These are phyloP conservation scores for Trogon melanurus DNA, from an alignment of 2,113 vertebrate genomes.

Conservation along the genomic window DNA sequence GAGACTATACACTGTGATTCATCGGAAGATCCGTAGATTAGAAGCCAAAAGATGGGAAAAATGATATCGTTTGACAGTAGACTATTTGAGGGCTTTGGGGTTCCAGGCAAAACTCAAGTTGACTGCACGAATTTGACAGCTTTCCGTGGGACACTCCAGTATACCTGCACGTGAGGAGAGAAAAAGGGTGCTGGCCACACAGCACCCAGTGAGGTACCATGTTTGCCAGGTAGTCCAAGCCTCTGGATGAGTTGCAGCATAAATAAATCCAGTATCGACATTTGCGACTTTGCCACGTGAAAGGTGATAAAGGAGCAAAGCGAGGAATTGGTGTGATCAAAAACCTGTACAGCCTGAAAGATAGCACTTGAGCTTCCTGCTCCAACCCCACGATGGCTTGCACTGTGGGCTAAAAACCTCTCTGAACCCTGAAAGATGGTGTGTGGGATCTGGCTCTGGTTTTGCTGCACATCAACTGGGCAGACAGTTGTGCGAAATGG, in stretches of 20 bases:
- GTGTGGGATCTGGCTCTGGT: conserved; percentile 86
- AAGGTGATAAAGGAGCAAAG: not conserved
- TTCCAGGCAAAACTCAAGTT: not conserved
- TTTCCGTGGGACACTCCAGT: not conserved
- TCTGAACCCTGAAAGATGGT: conserved; percentile 84
- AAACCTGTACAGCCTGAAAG: conserved; percentile 29
- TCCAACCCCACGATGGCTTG: conserved; percentile 84
- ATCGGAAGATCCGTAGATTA: not conserved
- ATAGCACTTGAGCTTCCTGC: conserved; percentile 87
- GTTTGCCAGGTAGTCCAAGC: not conserved
- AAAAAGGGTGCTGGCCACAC: not conserved
- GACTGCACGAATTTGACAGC: not conserved
- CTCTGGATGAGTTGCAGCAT: not conserved
- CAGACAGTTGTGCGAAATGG: conserved; percentile 86
- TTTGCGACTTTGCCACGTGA: not conserved
- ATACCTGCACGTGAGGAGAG: not conserved
- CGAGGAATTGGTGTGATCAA: not conserved
- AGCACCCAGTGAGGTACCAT: not conserved
- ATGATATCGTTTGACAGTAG: not conserved
- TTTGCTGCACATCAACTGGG: conserved; percentile 86
- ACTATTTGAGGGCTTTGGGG: not conserved
- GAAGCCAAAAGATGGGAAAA: not conserved
- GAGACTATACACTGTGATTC: not conserved
- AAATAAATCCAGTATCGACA: not conserved
- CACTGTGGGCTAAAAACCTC: conserved; percentile 84